Base-by-base conservation (phyloP, 2,113 vertebrate genomes). In the Amphiprion percula region DNA sequence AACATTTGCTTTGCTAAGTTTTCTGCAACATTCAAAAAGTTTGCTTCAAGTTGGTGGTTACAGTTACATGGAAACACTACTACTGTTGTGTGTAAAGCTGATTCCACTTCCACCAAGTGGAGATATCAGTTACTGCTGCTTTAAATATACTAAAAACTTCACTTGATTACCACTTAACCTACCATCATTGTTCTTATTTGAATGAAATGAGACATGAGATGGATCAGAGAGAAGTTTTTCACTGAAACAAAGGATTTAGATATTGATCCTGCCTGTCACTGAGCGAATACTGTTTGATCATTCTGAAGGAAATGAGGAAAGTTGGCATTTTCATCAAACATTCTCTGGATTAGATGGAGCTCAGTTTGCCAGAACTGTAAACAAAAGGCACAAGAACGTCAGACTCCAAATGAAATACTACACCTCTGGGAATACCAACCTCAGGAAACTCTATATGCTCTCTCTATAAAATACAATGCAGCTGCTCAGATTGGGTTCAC, bases 321-420 rank as follows among this genome's bases (percentile, higher is more conserved):
- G 11, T 21, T 63, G 10, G 5, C 11, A 10, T 74, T 19, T 56
- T 53, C 17, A n/a, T 68, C 28, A 19, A 12, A 33, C 11, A 46
- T 16, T 1, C 9, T 19, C 5, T 10, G 28, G 46, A 80, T 73
- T 33, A 53, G 46, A 49, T 24, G 64, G 39, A 61, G 66, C 12
- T 55, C 11, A 50, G 10, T 63, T 66, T 15, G 58, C 52, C 41
- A 39, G 28, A 64, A 21, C 26, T 15, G 11, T 82, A 79, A 87
- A 86, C 82, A 84, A 80, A 82, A 69, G 39, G 11, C 47, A 14
- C 58, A 68, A 66, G 7, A 83, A 69, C 53, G 7, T 50, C 52
- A 67, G 54, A 59, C 56, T 79, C 65, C 62, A n/a, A 21, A 33
- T 76, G 91, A 82, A 91, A 92, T 75, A 16, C 19, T 12, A 91